Base-by-base conservation (phyloP, 2,888 invertebrate species). In the Eupithecia inturbata region DNA sequence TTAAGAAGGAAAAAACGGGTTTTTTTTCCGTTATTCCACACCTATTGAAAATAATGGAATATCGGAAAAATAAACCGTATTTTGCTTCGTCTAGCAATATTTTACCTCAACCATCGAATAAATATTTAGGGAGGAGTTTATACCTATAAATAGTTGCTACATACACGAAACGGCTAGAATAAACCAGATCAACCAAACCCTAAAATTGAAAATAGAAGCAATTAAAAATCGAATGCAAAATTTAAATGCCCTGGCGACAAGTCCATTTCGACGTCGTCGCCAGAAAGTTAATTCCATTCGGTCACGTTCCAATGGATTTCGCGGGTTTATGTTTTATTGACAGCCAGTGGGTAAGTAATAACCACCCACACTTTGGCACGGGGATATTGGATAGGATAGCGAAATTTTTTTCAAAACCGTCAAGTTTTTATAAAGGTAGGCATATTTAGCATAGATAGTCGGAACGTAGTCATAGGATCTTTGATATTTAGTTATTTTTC, bases 301-400 rank as follows among this genome's bases (percentile, higher is more conserved):
- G 78, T 81, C 79, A 81, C 81, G 80, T 77, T 5, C 68, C 67
- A 75, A 68, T 67, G 72, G 63, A 66, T 53, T 67, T 60, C 69
- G 71, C 74, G 60, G 53, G 70, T 76, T 78, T 75, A 39, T 76
- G 75, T 79, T 80, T 76, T 63, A 60, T 63, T 64, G 70, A 67
- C 68, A 73, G 63, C 36, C 68, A 71, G n/a, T 22, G 26, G 14
- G 57, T 53, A 57, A 26, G 53, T 57, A 57, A 26, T 57, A 57
- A 57, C 22, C 26, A 57, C n/a, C 22, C 53, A 57, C 26, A 45
- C 45, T 45, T 45, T 19, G 45, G n/a, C 5, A 12, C 12, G 57
- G 26, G 26, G 3, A 57, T 26, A 57, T 57, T 57, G 57, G 57
- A 53, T 53, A 22, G 7, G n/a, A n/a, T n/a, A n/a, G n/a, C n/a